Conservation (phyloP, 2,113 vertebrate genomes). For the Tetrax tetrax region DNA sequence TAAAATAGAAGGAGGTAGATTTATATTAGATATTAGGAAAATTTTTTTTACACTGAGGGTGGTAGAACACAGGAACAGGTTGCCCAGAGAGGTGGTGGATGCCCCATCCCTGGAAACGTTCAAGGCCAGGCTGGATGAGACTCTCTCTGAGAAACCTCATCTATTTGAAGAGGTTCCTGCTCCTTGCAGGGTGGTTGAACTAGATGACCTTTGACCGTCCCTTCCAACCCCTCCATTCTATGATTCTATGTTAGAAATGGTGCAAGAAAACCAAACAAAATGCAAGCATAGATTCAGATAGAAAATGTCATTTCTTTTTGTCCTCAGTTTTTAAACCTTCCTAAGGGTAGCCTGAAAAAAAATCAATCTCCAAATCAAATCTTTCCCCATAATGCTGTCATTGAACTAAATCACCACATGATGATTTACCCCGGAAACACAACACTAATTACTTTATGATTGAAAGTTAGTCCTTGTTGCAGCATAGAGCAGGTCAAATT, state of each 20-base stretch:
- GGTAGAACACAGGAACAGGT: no score
- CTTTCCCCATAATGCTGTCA: background rate
- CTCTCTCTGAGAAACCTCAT: no score
- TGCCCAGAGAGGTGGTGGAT: no score
- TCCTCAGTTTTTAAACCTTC: background rate
- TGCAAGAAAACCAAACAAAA: background rate
- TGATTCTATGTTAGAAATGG: background rate
- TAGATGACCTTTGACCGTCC: no score
- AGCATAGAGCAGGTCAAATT: background rate
- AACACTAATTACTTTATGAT: background rate
- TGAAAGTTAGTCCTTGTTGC: background rate
- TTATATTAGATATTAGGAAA: no score
- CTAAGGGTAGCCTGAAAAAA: background rate
- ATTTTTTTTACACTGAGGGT: no score
- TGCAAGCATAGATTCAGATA: background rate
- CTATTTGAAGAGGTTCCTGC: no score
- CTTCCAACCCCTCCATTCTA: no score
- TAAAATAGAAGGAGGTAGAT: no score
- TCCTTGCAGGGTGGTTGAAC: no score
- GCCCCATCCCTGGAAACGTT: no score
- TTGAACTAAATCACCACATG: background rate
- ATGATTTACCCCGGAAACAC: background rate
- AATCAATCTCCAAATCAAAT: background rate
- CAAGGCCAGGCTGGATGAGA: no score
- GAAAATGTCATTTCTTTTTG: background rate